phyloP scores from a whole-genome alignment of 2,113 vertebrate species.

The Macroglossus sobrinus region DNA sequence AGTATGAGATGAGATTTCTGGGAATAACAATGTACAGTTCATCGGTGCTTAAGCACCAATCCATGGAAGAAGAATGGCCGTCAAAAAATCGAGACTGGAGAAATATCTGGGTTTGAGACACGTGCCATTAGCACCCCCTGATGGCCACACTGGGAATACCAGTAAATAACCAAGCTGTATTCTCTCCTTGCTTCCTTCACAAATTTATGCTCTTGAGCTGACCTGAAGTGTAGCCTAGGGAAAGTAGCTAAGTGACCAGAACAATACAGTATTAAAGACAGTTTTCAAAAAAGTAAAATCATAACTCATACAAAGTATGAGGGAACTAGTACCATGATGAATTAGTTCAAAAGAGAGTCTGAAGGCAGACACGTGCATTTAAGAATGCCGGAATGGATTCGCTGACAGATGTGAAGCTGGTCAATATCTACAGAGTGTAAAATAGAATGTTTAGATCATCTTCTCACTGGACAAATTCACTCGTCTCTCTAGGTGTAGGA shows the following conservation, averaged over 20 bases:
- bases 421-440: neutral
- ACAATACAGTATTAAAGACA: neutral
- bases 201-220: neutral
- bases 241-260: neutral
- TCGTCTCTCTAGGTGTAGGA: neutral
- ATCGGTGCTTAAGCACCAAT: neutral
- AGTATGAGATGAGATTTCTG: neutral
- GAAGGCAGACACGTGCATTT: neutral
- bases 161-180: neutral
- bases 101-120: neutral
- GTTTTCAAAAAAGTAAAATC: neutral
- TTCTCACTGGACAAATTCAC: neutral
- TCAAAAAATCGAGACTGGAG: neutral
- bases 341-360: neutral
- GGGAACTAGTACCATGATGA: neutral
- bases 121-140: neutral
- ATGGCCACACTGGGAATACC: neutral
- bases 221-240: neutral
- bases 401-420: neutral
- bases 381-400: neutral
- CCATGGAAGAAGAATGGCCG: neutral
- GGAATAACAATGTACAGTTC: neutral
- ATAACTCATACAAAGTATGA: neutral
- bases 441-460: neutral
- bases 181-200: neutral